Evolutionary conservation across 2,888 invertebrate genomes (phyloP).

Genomic region (Drosophila borborema): DNA sequence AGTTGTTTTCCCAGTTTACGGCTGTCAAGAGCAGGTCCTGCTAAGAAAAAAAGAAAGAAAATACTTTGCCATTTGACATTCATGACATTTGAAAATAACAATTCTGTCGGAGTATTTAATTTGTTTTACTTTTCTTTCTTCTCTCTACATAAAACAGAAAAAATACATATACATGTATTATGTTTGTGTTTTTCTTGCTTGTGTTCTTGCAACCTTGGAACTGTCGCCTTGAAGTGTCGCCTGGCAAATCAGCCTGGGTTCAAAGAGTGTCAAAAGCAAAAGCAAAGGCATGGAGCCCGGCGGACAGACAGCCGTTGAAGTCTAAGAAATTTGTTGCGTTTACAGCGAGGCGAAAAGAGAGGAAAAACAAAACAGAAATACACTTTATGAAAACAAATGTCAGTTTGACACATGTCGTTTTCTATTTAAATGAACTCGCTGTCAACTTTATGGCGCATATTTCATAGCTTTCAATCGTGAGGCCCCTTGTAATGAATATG

Average conservation of each 20-base stretch:
- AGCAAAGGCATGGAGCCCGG: constrained; percentile 7
- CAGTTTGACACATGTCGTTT: constrained; percentile 78
- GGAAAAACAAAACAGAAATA: neutral
- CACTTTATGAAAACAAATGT: constrained; percentile 73
- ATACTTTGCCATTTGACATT: constrained; percentile 70
- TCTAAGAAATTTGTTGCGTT: constrained; percentile 47
- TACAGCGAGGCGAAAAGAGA: constrained; percentile 8
- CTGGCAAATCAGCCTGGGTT: constrained; percentile 46
- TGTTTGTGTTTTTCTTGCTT: constrained; percentile 6
- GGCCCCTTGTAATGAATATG: constrained; percentile 49
- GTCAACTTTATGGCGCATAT: constrained; percentile 56
- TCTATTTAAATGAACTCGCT: constrained; percentile 76
- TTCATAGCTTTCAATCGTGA: constrained; percentile 52
- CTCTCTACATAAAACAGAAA: neutral
- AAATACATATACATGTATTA: neutral
- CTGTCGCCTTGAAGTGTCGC: constrained; percentile 73
- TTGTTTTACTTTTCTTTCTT: constrained; percentile 55
- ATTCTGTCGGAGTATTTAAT: constrained; percentile 74
- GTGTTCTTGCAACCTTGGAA: constrained; percentile 49
- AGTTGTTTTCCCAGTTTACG: constrained; percentile 29
- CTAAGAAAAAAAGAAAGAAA: neutral
- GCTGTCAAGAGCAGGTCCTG: constrained; percentile 63
- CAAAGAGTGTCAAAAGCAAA: constrained; percentile 60
- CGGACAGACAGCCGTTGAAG: neutral
- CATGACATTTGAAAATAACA: constrained; percentile 74